Base-by-base conservation (phyloP, 1,140 invertebrate genomes). In the Piezodorus guildinii region DNA sequence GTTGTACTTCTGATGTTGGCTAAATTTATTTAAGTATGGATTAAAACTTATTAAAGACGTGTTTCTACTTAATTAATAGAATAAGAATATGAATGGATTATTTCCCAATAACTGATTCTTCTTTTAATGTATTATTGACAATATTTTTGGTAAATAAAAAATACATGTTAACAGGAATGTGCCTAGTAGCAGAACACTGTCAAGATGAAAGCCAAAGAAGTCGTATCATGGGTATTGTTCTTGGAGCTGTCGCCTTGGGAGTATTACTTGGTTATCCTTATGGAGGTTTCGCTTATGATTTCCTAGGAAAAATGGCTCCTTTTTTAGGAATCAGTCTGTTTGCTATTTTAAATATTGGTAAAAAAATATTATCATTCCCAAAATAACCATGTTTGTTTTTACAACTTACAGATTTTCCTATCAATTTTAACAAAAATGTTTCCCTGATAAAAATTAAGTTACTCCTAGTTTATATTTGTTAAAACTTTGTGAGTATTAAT, bases 211-310 rank as follows among this genome's bases (percentile, higher is more conserved):
- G 44, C 0, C 72, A 81, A 34, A 77, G 88, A 60, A 83, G 84
- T 34, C 79, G 79, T 71, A 73, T 87, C 12, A 87, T 91, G 83
- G 88, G 88, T 10, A 77, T 87, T 19, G 82, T 88, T 15, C 78
- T 91, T 68, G 87, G 88, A n/a, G 86, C 85, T 58, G 85, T 87
- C 43, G 88, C 88, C 0, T 69, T 88, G 9, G 88, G 88, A 1
- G 87, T 91, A 3, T 74, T 91, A 6, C 72, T 87, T 1, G 88
- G 88, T 0, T 91, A 91, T 74, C 88, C 88, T 0, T 80, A 89
- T 65, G 88, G 88, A 16, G 82, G 87, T 0, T 78, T 88, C 39
- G 77, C 85, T 2, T 90, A 90, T 71, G 84, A 88, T 68, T 78
- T 88, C 61, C 77, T 84, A 54, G 85, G 85, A 30, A 89, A 89